Conservation (phyloP, 2,888 invertebrate genomes). For the Sialis lutaria region DNA sequence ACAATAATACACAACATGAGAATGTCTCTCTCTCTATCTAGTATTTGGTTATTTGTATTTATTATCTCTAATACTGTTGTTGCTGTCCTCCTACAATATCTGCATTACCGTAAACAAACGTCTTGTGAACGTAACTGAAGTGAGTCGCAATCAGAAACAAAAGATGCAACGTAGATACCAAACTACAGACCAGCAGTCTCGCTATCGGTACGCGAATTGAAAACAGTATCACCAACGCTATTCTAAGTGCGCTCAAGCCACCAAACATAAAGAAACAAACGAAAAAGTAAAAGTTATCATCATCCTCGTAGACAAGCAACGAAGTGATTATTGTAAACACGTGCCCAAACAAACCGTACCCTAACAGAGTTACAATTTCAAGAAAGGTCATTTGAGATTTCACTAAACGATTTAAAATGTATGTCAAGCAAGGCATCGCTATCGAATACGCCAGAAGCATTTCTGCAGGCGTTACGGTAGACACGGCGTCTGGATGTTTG, state of each 20-base stretch:
- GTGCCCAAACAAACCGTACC: slow-evolving; percentile 30
- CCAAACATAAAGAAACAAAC: slow-evolving; percentile 26
- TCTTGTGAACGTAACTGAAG: slow-evolving; percentile 31
- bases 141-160: slow-evolving; percentile 31
- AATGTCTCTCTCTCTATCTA: too few species aligned
- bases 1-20: too few species aligned
- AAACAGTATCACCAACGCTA: slow-evolving; percentile 25
- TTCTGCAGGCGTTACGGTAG: slow-evolving; percentile 18
- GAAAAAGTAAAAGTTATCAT: slow-evolving; percentile 28
- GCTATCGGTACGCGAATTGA: slow-evolving; percentile 28
- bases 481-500: slow-evolving; percentile 16
- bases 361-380: slow-evolving; percentile 25
- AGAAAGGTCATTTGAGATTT: slow-evolving; percentile 19
- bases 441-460: slow-evolving; percentile 19
- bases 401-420: slow-evolving; percentile 19
- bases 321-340: slow-evolving; percentile 25
- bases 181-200: slow-evolving; percentile 29
- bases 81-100: background rate
- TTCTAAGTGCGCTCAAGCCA: slow-evolving; percentile 27
- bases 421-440: slow-evolving; percentile 22
- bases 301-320: slow-evolving; percentile 23
- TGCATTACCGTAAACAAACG: slow-evolving; percentile 19
- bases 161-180: slow-evolving; percentile 26
- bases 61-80: background rate
- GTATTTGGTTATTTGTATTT: too few species aligned